A percentile compares a stretch with the other conserved stretches of the same genome.
Conservation (phyloP, 2,797 vertebrate species). For the Schizothorax lantsangensis region DNA sequence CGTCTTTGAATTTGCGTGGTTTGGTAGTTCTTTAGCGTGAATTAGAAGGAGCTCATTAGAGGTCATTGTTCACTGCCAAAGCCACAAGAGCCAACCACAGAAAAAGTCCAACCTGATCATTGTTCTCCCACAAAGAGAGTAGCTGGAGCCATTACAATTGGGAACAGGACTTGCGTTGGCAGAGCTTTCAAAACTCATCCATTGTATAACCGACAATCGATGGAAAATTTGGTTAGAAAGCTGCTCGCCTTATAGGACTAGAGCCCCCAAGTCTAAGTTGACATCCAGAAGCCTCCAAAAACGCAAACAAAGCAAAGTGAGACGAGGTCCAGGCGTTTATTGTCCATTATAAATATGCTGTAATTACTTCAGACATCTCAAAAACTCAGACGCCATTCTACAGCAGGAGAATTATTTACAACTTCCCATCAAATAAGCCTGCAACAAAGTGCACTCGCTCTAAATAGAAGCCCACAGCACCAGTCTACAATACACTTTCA, state of each 20-base stretch:
- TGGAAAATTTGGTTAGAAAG: not conserved
- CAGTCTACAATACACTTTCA: not conserved
- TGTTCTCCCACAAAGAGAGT: not conserved
- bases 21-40: not conserved
- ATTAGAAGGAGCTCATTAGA: not conserved
- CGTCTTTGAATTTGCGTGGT: not conserved
- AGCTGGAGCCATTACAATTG: not conserved
- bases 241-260: not conserved
- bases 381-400: not conserved
- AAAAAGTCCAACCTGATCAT: not conserved
- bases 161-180: not conserved
- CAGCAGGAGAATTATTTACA: conserved; percentile 10
- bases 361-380: conserved; percentile 17
- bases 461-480: conserved; percentile 4
- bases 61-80: conserved; percentile 12
- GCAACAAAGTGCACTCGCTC: not conserved
- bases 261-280: conserved; percentile 1
- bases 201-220: not conserved
- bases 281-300: conserved; percentile 19
- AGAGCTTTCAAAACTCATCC: not conserved
- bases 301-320: conserved; percentile 10
- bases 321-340: not conserved
- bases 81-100: not conserved
- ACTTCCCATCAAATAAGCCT: not conserved
- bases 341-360: conserved; percentile 7